These are phyloP conservation scores for Lichenostomus cassidix DNA, from an alignment of 2,113 vertebrate species.

Conservation along the genomic window DNA sequence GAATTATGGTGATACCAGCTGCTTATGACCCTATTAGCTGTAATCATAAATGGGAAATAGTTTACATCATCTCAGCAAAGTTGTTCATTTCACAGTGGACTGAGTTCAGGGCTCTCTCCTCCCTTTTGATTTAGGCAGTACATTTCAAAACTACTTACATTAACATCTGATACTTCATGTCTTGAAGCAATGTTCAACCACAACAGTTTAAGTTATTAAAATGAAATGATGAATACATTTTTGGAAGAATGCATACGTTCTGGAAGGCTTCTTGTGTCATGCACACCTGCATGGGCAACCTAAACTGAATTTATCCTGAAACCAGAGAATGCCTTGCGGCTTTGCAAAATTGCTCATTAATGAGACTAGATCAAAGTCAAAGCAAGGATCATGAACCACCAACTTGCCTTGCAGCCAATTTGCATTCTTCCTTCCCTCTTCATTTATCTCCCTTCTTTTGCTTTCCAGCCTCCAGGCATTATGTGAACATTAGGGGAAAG, in stretches of 20 bases:
- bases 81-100: not conserved
- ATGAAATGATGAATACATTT: not conserved
- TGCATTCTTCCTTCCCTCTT: slow-evolving; percentile 44
- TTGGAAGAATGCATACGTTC: not conserved
- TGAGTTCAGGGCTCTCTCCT: not conserved
- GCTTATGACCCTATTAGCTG: not conserved
- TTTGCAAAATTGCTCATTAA: slow-evolving; percentile 23
- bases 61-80: not conserved
- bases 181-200: not conserved
- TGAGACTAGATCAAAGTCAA: slow-evolving; percentile 44
- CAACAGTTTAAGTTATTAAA: not conserved
- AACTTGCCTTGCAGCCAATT: slow-evolving; percentile 35
- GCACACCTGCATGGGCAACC: slow-evolving; percentile 16
- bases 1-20: not conserved
- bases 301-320: slow-evolving; percentile 20
- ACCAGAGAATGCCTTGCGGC: not conserved
- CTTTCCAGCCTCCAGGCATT: slow-evolving; percentile 26
- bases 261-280: not conserved
- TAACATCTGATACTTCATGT: not conserved
- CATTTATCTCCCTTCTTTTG: not conserved
- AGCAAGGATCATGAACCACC: slow-evolving; percentile 31
- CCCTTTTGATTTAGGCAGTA: not conserved
- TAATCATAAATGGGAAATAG: not conserved
- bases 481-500: not conserved
- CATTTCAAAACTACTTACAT: not conserved